Evolutionary conservation across 92 coral and sea anemone genomes (phyloP), one percentile per base, ranked within the genome.

Genomic region (Plumapathes pennacea): DNA sequence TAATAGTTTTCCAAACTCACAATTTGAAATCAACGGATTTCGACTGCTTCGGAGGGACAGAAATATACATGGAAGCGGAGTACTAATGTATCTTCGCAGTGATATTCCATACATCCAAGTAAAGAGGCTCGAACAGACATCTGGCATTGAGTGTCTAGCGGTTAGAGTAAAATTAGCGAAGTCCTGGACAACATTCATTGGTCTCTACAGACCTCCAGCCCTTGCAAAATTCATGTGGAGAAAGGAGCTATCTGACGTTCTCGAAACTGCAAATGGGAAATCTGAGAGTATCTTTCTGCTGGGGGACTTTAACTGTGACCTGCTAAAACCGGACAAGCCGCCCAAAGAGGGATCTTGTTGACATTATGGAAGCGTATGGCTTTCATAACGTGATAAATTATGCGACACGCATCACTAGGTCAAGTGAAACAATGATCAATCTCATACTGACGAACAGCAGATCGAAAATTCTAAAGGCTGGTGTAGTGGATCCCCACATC

Each of bases 291-390:
- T 49, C 15, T 42, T 64, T 32, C 36, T 8, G 24, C 32, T 32
- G 31, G 69, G 69, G 32, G 57, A 46, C 47, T 62, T 62, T 29
- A 62, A 62, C 38, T 29, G 26, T 24, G 71, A 64, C 26, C 46
- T 48, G 18, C 5, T 64, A 20, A 28, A 46, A 29, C 56, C 69
- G 19, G 56, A 62, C 57, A 46, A 44, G 57, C 57, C 69, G 14
- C 57, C 69, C 20, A 20, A 14, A 15, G 22, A 39, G 34, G 54
- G 50, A 12, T 19, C 25, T 46, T 15, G 53, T 27, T 46, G 50
- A 17, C 22, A 46, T 22, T 28, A 44, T 44, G 17, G n/a, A n/a
- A n/a, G n/a, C n/a, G n/a, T n/a, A n/a, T n/a, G n/a, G n/a, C n/a
- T n/a, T n/a, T n/a, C n/a, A n/a, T n/a, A n/a, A n/a, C n/a, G n/a